Evolutionary conservation across 2,113 vertebrate species (phyloP).

Genomic region (Elephantulus edwardii): DNA sequence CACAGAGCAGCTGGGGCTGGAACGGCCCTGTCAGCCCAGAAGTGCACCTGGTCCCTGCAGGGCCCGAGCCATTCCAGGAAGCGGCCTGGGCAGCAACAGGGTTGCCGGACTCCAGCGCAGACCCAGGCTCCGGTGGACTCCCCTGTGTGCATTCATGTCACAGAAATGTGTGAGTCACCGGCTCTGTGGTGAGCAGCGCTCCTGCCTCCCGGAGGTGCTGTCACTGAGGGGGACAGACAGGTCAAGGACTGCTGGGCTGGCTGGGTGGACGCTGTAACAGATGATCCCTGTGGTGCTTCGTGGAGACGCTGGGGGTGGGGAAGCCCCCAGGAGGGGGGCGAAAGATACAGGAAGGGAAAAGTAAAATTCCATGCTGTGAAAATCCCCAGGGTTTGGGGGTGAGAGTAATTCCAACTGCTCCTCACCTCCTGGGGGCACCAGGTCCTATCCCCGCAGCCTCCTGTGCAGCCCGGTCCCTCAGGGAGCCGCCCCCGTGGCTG

Average conservation of each 20-base stretch:
- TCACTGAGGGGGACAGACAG: neutral
- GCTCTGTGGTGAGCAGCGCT: rapidly evolving
- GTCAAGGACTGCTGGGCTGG: neutral
- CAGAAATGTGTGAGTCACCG: neutral
- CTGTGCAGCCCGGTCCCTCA: no score
- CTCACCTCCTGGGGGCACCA: no score
- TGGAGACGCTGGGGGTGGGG: rapidly evolving
- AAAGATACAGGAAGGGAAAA: no score
- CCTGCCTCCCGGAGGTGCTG: neutral
- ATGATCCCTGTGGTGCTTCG: rapidly evolving
- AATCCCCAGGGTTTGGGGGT: no score
- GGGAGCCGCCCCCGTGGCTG: no score
- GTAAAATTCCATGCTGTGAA: no score
- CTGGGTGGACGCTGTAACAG: rapidly evolving
- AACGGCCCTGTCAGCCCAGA: no score
- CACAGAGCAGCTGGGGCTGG: no score
- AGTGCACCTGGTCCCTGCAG: no score
- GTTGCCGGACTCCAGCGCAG: neutral
- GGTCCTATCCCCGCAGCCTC: no score
- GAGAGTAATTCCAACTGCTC: no score
- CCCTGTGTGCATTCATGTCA: neutral
- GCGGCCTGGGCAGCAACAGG: rapidly evolving
- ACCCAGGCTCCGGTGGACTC: neutral
- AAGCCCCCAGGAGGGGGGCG: neutral
- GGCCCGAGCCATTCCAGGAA: no score